phyloP scores from a whole-genome alignment of 1,140 invertebrate species.

The Brachionus angularis region DNA sequence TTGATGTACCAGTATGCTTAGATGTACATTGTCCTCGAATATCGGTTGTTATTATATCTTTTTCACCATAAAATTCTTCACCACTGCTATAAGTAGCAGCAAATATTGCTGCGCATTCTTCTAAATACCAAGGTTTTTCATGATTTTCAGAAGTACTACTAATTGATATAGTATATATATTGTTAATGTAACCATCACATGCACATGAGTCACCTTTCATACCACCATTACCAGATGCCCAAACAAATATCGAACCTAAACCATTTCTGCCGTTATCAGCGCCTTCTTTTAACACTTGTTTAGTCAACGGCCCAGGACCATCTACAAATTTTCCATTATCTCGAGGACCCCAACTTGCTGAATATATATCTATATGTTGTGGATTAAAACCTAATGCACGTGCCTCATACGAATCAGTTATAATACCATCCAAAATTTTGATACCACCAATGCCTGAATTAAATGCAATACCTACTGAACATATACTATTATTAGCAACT shows the following conservation, averaged over 20 bases:
- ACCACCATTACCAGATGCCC: slow-evolving; percentile 97
- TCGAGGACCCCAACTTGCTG: slow-evolving; percentile 64
- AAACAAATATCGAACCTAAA: slow-evolving; percentile 95
- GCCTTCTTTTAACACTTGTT: slow-evolving; percentile 88
- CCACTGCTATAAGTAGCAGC: slow-evolving; percentile 45
- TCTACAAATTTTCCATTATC: slow-evolving; percentile 92
- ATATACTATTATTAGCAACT: slow-evolving; percentile 88
- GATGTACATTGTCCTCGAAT: slow-evolving; percentile 70
- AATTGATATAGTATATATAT: slow-evolving; percentile 94
- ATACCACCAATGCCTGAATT: slow-evolving; percentile 87
- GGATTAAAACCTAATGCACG: slow-evolving; percentile 84
- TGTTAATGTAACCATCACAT: slow-evolving; percentile 97
- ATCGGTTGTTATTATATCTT: slow-evolving; percentile 65
- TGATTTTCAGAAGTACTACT: slow-evolving; percentile 82
- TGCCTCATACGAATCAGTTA: slow-evolving; percentile 95
- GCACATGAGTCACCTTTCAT: slow-evolving; percentile 92
- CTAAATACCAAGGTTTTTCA: slow-evolving; percentile 83
- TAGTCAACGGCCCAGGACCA: slow-evolving; percentile 87
- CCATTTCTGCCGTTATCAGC: slow-evolving; percentile 86
- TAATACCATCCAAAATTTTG: slow-evolving; percentile 94
- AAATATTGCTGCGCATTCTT: slow-evolving; percentile 74
- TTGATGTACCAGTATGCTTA: slow-evolving; percentile 73
- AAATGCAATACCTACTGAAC: slow-evolving; percentile 92
- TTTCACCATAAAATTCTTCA: background rate
- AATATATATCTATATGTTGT: slow-evolving; percentile 59